Evolutionary conservation across 2,888 invertebrate genomes (phyloP).

Genomic region (Azorinus chamasolen): DNA sequence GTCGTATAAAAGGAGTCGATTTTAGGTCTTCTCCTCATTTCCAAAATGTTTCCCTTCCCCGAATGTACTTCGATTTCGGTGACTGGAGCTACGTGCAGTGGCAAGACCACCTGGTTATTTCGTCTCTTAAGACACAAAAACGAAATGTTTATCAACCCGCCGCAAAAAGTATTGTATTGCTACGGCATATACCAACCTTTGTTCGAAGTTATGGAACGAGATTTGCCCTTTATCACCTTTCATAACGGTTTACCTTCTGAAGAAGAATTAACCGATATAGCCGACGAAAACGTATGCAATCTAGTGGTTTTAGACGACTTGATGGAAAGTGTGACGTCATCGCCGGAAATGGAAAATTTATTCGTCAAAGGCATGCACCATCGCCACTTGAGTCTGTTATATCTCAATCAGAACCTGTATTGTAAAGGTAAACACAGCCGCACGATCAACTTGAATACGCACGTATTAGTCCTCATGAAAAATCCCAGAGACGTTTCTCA

Average conservation of each 20-base stretch:
- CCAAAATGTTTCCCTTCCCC: slow-evolving; percentile 28
- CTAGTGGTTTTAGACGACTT: slow-evolving; percentile 43
- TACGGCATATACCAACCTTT: slow-evolving; percentile 60
- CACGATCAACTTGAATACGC: slow-evolving; percentile 54
- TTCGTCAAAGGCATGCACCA: slow-evolving; percentile 57
- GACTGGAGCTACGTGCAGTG: slow-evolving; percentile 51
- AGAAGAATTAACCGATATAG: slow-evolving; percentile 21
- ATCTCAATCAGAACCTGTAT: slow-evolving; percentile 47
- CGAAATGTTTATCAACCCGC: slow-evolving; percentile 45
- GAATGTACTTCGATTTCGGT: slow-evolving; percentile 50
- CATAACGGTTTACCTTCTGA: slow-evolving; percentile 45
- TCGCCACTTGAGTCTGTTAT: slow-evolving; percentile 32
- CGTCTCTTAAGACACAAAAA: slow-evolving; percentile 31
- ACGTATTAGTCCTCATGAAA: slow-evolving; percentile 48
- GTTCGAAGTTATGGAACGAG: slow-evolving; percentile 45
- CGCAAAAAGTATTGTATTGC: slow-evolving; percentile 55
- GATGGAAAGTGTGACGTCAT: slow-evolving; percentile 52
- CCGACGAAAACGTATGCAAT: slow-evolving; percentile 25
- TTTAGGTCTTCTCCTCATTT: background rate
- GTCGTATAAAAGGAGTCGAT: no score
- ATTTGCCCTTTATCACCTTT: slow-evolving; percentile 44
- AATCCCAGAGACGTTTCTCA: slow-evolving; percentile 55
- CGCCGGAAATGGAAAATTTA: slow-evolving; percentile 42
- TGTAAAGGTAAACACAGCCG: slow-evolving; percentile 41
- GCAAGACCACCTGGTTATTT: slow-evolving; percentile 32